phyloP scores from a whole-genome alignment of 2,888 invertebrate species.

The Amaurobius ferox region DNA sequence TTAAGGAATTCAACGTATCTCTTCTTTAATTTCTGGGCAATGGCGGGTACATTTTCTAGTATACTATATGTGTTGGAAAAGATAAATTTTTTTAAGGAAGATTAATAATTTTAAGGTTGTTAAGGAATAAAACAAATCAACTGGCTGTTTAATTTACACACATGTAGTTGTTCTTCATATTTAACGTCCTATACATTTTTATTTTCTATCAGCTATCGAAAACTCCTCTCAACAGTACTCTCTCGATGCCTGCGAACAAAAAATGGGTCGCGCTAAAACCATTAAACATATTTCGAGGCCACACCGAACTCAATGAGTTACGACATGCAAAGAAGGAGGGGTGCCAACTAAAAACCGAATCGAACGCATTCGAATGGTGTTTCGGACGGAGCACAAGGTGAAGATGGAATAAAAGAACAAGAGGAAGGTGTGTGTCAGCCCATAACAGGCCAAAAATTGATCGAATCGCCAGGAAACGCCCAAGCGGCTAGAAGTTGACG shows the following conservation, averaged over 20 bases:
- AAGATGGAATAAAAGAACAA: background rate
- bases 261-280: background rate
- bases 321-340: constrained; percentile 11
- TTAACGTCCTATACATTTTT: too few relatives aligned
- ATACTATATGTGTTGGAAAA: too few relatives aligned
- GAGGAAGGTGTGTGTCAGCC: constrained; percentile 16
- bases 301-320: background rate
- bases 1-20: too few relatives aligned
- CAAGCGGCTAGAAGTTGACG: constrained; percentile 24
- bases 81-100: too few relatives aligned
- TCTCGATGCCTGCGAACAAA: background rate
- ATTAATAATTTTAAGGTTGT: too few relatives aligned
- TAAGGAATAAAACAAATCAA: too few relatives aligned
- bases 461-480: constrained; percentile 53
- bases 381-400: background rate
- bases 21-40: too few relatives aligned
- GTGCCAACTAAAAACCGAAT: background rate
- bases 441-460: constrained; percentile 45
- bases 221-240: too few relatives aligned
- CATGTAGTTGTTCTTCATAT: too few relatives aligned
- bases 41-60: too few relatives aligned
- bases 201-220: too few relatives aligned
- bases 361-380: background rate
- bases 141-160: too few relatives aligned
- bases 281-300: constrained; percentile 7